Evolutionary conservation across 2,797 vertebrate species (phyloP).

Genomic region (Falco biarmicus): DNA sequence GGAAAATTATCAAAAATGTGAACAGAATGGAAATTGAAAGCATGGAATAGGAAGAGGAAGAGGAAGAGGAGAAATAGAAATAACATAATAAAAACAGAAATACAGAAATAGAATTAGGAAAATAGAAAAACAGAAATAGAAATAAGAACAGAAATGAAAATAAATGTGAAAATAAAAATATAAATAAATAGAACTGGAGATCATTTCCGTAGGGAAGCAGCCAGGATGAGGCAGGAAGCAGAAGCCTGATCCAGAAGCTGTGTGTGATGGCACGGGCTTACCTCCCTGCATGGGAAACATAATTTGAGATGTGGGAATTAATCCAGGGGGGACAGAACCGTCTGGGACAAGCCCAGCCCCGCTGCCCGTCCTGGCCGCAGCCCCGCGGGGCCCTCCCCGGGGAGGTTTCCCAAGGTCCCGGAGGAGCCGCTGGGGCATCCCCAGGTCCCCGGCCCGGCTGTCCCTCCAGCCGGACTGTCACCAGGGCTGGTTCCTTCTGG

Average conservation of each 20-base stretch:
- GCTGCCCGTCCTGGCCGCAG: not conserved
- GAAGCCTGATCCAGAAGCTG: not conserved
- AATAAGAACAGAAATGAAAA: not conserved
- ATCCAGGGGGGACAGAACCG: not conserved
- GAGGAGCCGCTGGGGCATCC: not conserved
- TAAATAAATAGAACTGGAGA: rapidly evolving
- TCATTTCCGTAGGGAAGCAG: not conserved
- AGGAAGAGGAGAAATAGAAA: not conserved
- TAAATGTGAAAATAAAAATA: not conserved
- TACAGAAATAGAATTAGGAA: not conserved
- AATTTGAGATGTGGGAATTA: not conserved
- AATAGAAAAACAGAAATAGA: not conserved
- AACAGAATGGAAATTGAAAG: too few species aligned
- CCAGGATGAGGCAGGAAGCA: not conserved
- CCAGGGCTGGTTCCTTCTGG: not conserved
- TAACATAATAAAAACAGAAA: not conserved
- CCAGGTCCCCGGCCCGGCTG: not conserved
- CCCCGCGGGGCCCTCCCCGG: not conserved
- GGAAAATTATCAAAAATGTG: rapidly evolving
- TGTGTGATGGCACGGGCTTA: rapidly evolving
- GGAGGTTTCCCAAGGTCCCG: not conserved
- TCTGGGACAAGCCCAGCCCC: not conserved
- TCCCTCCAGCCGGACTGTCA: not conserved
- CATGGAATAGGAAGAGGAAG: not conserved
- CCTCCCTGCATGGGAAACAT: not conserved